Evolutionary conservation across 2,888 invertebrate species (phyloP).

Genomic region (Parnassius orleans): DNA sequence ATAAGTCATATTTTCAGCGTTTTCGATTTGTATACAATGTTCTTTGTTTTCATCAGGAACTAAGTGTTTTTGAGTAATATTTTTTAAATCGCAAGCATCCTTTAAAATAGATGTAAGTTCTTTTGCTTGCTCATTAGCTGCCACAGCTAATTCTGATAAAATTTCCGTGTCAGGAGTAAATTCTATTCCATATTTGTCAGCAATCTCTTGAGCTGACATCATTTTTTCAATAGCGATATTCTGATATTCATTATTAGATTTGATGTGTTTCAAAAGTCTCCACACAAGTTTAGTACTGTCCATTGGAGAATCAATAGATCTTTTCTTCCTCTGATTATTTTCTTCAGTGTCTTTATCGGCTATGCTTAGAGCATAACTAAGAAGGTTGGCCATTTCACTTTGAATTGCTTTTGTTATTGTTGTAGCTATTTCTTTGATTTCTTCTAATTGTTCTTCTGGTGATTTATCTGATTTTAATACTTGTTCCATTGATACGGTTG

Average conservation of each 20-base stretch:
- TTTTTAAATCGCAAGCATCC: conserved; percentile 50
- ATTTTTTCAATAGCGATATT: conserved; percentile 75
- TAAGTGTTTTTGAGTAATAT: conserved; percentile 39
- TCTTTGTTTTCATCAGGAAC: conserved; percentile 12
- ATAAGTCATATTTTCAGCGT: conserved; percentile 39
- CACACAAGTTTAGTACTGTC: conserved; percentile 62
- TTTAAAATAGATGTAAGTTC: conserved; percentile 58
- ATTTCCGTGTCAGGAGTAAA: conserved; percentile 68
- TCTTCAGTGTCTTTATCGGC: conserved; percentile 44
- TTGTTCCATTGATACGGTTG: conserved; percentile 60
- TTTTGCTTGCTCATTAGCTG: conserved; percentile 62
- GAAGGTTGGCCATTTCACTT: conserved; percentile 60
- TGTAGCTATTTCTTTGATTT: conserved; percentile 61
- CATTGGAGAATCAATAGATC: conserved; percentile 64
- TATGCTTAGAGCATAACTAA: conserved; percentile 50
- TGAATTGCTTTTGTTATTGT: conserved; percentile 57
- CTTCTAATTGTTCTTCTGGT: conserved; percentile 63
- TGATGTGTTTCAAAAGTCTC: conserved; percentile 66
- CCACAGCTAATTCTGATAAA: conserved; percentile 59
- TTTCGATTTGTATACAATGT: conserved; percentile 24
- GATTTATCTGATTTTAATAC: conserved; percentile 54
- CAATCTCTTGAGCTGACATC: conserved; percentile 75
- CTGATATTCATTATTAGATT: conserved; percentile 68
- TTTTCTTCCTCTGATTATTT: conserved; percentile 48
- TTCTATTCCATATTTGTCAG: conserved; percentile 68